Evolutionary conservation across 2,888 invertebrate genomes (phyloP).

Genomic region (Priocnemis perturbator): DNA sequence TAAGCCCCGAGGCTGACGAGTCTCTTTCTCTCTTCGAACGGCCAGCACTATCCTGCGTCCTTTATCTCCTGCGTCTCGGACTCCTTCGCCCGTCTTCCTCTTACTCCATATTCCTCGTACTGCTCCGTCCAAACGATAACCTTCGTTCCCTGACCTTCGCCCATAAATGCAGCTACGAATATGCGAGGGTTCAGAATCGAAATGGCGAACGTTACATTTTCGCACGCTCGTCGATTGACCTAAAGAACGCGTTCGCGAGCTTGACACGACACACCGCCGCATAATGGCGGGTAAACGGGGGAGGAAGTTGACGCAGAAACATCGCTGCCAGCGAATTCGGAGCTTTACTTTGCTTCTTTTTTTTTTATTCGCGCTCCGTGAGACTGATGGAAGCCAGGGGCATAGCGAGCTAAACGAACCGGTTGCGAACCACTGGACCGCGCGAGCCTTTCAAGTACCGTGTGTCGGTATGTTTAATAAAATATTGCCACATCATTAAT

Average conservation of each 20-base stretch:
- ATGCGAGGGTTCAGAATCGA: not conserved
- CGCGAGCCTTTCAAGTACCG: conserved; percentile 38
- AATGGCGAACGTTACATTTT: not conserved
- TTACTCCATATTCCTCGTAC: no score
- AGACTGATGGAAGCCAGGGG: not conserved
- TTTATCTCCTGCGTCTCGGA: not conserved
- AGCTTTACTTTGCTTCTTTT: no score
- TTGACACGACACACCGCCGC: not conserved
- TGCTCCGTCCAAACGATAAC: not conserved
- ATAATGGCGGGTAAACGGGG: no score
- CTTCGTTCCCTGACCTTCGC: not conserved
- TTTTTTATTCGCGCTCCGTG: no score
- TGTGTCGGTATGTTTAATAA: conserved; percentile 52
- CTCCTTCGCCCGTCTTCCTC: no score
- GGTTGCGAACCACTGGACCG: conserved; percentile 47
- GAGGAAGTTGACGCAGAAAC: no score
- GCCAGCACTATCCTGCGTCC: conserved; percentile 13
- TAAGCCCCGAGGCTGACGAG: conserved; percentile 27
- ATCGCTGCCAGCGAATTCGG: no score
- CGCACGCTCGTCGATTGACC: not conserved
- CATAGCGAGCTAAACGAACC: conserved; percentile 2
- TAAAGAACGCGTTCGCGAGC: not conserved
- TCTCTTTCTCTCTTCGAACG: conserved; percentile 17
- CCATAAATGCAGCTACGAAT: not conserved
- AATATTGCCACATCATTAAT: conserved; percentile 58